These are phyloP conservation scores for Drosophila funebris DNA, from an alignment of 1,140 invertebrate species.

Conservation along the genomic window DNA sequence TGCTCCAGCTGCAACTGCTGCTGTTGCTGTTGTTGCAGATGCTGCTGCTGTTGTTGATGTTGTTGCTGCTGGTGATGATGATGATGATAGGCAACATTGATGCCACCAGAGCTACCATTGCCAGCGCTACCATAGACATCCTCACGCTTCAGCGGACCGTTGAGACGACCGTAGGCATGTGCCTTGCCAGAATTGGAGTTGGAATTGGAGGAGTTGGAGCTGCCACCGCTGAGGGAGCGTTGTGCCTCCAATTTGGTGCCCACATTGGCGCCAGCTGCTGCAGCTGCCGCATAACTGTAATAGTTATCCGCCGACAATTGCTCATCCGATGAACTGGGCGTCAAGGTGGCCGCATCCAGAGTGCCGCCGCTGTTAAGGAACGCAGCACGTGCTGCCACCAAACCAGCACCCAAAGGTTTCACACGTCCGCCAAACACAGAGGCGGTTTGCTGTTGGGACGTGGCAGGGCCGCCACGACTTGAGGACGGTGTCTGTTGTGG, in stretches of 20 bases:
- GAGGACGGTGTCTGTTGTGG: conserved; percentile 15
- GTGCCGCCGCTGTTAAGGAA: conserved; percentile 68
- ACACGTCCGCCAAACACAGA: conserved; percentile 41
- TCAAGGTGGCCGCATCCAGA: conserved; percentile 68
- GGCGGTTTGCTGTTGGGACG: conserved; percentile 14
- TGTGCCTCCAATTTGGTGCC: conserved; percentile 69
- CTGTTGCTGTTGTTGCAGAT: conserved; percentile 18
- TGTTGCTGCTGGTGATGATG: conserved; percentile 12
- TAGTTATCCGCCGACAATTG: conserved; percentile 78
- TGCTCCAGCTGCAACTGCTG: conserved; percentile 36
- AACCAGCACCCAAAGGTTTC: conserved; percentile 62
- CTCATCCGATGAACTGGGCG: conserved; percentile 83
- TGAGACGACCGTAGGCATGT: conserved; percentile 63
- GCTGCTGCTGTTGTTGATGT: conserved; percentile 5
- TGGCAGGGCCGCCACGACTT: conserved; percentile 14
- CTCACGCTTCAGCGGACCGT: conserved; percentile 69
- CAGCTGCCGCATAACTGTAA: conserved; percentile 58
- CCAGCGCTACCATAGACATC: conserved; percentile 70
- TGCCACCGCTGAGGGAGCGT: conserved; percentile 84
- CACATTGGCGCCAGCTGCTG: conserved; percentile 38
- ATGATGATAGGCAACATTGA: conserved; percentile 31
- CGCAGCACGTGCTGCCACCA: conserved; percentile 75
- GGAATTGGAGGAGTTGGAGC: conserved; percentile 80
- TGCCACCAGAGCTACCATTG: conserved; percentile 34
- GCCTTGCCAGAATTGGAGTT: conserved; percentile 59